phyloP scores from a whole-genome alignment of 2,888 invertebrate genomes.

The Drosophila koepferae region DNA sequence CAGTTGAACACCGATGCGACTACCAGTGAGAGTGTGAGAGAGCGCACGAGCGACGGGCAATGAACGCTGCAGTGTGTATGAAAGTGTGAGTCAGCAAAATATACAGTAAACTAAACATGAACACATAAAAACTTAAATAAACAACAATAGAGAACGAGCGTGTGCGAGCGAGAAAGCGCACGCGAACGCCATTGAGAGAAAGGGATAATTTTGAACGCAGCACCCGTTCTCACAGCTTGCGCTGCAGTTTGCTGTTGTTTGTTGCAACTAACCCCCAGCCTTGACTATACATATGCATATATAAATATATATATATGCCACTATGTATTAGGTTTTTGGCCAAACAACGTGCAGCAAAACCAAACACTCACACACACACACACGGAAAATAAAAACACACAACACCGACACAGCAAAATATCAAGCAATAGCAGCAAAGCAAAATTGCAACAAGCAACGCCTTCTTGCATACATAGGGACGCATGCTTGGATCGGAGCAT shows the following conservation, averaged over 20 bases:
- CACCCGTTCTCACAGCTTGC: conserved; percentile 29
- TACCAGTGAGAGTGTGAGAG: conserved; percentile 31
- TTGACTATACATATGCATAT: conserved; percentile 27
- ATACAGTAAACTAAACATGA: conserved; percentile 79
- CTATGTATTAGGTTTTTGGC: conserved; percentile 65
- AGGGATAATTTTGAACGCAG: conserved; percentile 16
- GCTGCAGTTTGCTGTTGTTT: conserved; percentile 78
- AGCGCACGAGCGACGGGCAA: conserved; percentile 36
- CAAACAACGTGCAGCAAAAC: conserved; percentile 74
- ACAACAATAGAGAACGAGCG: conserved; percentile 69
- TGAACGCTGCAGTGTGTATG: conserved; percentile 38
- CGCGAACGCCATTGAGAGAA: conserved; percentile 18
- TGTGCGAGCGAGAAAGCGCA: conserved; percentile 22
- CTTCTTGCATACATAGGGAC: conserved; percentile 31
- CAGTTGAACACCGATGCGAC: background rate
- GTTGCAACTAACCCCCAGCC: conserved; percentile 77
- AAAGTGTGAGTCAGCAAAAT: conserved; percentile 67
- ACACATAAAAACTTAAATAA: conserved; percentile 80
- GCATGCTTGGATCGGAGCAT: conserved; percentile 20
- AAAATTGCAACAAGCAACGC: conserved; percentile 66
- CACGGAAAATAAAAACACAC: conserved; percentile 71
- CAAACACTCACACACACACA: conserved; percentile 32
- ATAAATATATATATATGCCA: conserved; percentile 24
- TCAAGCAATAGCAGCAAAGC: conserved; percentile 76
- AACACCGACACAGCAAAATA: conserved; percentile 70